phyloP scores from a whole-genome alignment of 2,113 vertebrate species.

The Spheniscus mendiculus region DNA sequence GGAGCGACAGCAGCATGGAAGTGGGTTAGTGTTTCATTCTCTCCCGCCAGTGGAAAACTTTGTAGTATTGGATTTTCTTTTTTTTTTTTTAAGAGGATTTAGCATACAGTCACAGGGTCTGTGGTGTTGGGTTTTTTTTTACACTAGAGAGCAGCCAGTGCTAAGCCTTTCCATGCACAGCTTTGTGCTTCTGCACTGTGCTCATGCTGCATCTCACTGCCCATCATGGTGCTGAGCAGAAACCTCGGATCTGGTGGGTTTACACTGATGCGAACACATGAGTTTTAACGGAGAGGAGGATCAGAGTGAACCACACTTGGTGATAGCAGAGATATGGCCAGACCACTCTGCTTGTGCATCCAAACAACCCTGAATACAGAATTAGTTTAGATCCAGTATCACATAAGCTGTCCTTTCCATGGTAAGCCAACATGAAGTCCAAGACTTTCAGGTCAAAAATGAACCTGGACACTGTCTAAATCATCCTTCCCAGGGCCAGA shows the following conservation, averaged over 20 bases:
- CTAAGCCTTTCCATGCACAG: background rate
- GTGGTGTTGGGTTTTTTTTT: background rate
- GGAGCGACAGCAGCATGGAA: background rate
- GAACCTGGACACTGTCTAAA: background rate
- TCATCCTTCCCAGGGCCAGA: background rate
- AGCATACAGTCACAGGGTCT: background rate
- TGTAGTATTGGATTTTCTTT: background rate
- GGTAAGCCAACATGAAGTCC: background rate
- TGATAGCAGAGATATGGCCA: background rate
- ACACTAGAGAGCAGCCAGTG: background rate
- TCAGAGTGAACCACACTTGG: background rate
- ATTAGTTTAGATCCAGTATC: background rate
- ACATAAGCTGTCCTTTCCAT: background rate
- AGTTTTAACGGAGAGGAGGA: background rate
- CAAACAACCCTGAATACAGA: background rate
- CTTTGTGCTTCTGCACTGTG: background rate
- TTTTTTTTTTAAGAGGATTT: background rate
- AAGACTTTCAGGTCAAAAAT: background rate
- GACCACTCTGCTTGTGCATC: background rate
- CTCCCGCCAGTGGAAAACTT: background rate
- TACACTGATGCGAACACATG: background rate
- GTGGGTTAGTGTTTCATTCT: background rate
- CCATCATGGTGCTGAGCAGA: background rate
- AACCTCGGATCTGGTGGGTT: background rate
- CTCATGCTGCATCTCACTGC: background rate